Evolutionary conservation across 2,113 vertebrate genomes (phyloP), one percentile per base, ranked within the genome.

Genomic region (Oreotragus oreotragus): DNA sequence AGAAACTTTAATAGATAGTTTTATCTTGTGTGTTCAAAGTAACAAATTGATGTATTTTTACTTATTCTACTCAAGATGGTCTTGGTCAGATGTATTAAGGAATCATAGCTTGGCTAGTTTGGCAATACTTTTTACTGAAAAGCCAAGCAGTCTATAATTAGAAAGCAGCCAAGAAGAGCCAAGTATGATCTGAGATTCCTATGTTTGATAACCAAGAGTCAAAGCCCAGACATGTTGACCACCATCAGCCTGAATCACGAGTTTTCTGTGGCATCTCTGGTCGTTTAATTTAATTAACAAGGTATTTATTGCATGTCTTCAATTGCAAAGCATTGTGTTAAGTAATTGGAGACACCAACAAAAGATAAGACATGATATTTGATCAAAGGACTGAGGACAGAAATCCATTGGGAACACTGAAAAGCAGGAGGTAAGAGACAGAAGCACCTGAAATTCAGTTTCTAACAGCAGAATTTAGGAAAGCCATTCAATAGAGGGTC

Each of bases 281-380:
- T 64, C 7, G 94, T 81, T 96, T 76, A 57, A 15, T 94, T 66
- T 85, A 85, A 95, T 90, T 92, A 87, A 77, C 51, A 91, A 89
- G 4, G 5, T 80, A 49, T 66, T 96, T 89, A 49, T 77, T 51
- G 6, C 16, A 1, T 36, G 21, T 80, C 14, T 92, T 66, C 27
- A 89, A 47, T 12, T 23, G 4, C 49, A 95, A 81, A 96, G 28
- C 49, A 77, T 49, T 88, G 36, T 30, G 60, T 90, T 86, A 21
- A 15, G 53, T 84, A 62, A 9, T 81, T 73, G 39, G 17, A 28
- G 27, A 88, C 13, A 80, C 2, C 2, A 88, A 53, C 2, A 39
- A 88, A 53, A 16, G 79, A 6, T 55, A 88, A n/a, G 11, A 88
- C 21, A 57, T 70, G 3, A 2, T 47, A 47, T 13, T 79, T 39